Percentiles rank a stretch among this genome's conserved stretches.
Conservation (phyloP, 1,140 invertebrate genomes). For the Eriosoma lanigerum region DNA sequence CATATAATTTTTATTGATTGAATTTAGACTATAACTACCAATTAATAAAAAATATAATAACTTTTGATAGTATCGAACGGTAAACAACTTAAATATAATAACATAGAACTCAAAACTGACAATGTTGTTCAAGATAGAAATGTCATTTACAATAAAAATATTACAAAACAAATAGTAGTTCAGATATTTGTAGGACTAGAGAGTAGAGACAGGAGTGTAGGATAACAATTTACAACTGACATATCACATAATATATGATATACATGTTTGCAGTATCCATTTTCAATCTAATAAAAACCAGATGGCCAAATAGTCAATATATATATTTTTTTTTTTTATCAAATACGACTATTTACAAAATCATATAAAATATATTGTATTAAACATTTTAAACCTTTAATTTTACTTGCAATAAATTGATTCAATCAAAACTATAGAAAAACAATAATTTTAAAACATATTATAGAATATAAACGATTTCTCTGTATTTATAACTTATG, state of each 20-base stretch:
- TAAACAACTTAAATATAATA: background rate
- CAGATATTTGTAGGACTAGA: background rate
- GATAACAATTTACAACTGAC: conserved; percentile 45
- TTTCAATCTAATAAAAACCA: conserved; percentile 46
- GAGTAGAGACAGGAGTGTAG: conserved; percentile 5
- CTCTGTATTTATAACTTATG: no score
- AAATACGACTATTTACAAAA: background rate
- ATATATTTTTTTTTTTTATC: conserved; percentile 2
- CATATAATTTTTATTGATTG: background rate
- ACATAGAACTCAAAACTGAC: conserved; percentile 55
- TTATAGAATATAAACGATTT: no score
- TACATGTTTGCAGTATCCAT: background rate
- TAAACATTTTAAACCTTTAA: no score
- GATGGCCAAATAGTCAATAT: background rate
- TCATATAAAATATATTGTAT: background rate
- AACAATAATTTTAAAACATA: no score
- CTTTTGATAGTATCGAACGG: background rate
- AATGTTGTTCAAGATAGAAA: conserved; percentile 21
- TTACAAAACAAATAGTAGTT: background rate
- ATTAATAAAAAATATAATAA: background rate
- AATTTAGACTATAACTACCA: background rate
- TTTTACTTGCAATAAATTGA: no score
- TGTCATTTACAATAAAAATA: conserved; percentile 28
- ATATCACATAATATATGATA: no score
- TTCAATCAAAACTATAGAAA: no score